Conservation (phyloP, 2,797 vertebrate genomes). For the Valencia hispanica region DNA sequence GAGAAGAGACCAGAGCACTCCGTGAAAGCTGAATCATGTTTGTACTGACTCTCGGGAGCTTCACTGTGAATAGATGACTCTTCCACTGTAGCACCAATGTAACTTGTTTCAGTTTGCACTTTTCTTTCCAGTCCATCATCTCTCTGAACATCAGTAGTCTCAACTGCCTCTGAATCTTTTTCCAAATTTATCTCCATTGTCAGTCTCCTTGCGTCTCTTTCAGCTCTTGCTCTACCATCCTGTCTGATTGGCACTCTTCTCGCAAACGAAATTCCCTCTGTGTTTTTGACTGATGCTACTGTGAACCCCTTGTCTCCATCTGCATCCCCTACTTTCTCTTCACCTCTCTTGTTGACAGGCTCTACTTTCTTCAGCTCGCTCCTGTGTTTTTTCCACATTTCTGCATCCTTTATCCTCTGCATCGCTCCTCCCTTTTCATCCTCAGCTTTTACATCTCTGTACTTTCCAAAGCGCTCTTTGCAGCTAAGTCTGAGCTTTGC, state of each 20-base stretch:
- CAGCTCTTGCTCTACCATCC: slow-evolving; percentile 58
- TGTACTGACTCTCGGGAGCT: slow-evolving; percentile 25
- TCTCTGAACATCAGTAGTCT: slow-evolving; percentile 22
- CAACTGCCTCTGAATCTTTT: slow-evolving; percentile 28
- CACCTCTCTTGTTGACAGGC: slow-evolving; percentile 28
- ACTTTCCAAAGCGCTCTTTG: slow-evolving; percentile 43
- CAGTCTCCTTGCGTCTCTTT: slow-evolving; percentile 35
- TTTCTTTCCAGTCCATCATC: slow-evolving; percentile 26
- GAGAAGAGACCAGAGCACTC: slow-evolving; percentile 52
- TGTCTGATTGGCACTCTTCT: slow-evolving; percentile 70
- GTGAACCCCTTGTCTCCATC: slow-evolving; percentile 71
- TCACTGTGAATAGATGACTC: slow-evolving; percentile 9
- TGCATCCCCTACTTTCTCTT: slow-evolving; percentile 33
- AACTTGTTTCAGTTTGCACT: slow-evolving; percentile 9
- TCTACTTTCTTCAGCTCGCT: slow-evolving; percentile 37
- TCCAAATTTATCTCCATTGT: slow-evolving; percentile 36
- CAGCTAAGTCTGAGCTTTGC: slow-evolving; percentile 41
- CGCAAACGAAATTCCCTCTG: slow-evolving; percentile 73
- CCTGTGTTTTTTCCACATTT: slow-evolving; percentile 27
- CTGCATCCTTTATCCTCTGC: slow-evolving; percentile 29
- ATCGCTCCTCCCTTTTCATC: slow-evolving; percentile 3
- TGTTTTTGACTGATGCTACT: slow-evolving; percentile 67
- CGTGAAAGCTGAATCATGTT: slow-evolving; percentile 53
- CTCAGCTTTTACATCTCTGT: slow-evolving; percentile 36
- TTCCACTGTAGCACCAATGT: background rate